A percentile compares a stretch with the other conserved stretches of the same genome.
phyloP scores from a whole-genome alignment of 2,888 invertebrate genomes.

The Zygogramma bicolorata region DNA sequence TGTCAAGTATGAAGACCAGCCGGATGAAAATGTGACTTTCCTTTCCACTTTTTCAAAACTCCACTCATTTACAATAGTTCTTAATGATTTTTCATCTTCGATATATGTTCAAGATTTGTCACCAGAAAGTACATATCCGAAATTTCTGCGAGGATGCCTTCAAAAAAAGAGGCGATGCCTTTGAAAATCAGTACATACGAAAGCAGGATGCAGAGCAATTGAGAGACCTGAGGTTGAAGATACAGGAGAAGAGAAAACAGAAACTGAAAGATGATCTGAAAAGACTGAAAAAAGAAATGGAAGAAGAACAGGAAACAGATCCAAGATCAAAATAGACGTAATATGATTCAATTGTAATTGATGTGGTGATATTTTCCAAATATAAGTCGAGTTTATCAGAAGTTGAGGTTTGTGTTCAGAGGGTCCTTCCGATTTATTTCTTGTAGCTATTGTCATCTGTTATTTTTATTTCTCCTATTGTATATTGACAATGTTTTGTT shows the following conservation, averaged over 20 bases:
- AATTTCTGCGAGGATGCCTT: slow-evolving; percentile 24
- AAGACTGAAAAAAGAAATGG: slow-evolving; percentile 25
- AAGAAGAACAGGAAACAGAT: slow-evolving; percentile 16
- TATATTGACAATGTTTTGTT: too few species aligned
- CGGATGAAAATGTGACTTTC: too few species aligned
- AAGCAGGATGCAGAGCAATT: slow-evolving; percentile 39
- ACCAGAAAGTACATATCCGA: not conserved
- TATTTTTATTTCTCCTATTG: too few species aligned
- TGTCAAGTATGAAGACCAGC: too few species aligned
- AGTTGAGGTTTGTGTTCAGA: not conserved
- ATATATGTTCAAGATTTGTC: not conserved
- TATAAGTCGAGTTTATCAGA: not conserved
- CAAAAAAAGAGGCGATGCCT: slow-evolving; percentile 45
- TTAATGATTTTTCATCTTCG: not conserved
- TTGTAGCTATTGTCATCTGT: not conserved
- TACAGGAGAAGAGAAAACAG: slow-evolving; percentile 23
- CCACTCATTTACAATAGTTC: not conserved
- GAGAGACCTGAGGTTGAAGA: slow-evolving; percentile 36
- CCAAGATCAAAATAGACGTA: not conserved
- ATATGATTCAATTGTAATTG: too few species aligned
- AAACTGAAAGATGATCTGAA: slow-evolving; percentile 16
- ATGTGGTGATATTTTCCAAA: not conserved
- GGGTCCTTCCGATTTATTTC: not conserved
- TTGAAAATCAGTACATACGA: slow-evolving; percentile 46
- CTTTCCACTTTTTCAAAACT: not conserved